These are phyloP conservation scores for Crotalus tigris DNA, from an alignment of 2,113 vertebrate species.

Conservation along the genomic window DNA sequence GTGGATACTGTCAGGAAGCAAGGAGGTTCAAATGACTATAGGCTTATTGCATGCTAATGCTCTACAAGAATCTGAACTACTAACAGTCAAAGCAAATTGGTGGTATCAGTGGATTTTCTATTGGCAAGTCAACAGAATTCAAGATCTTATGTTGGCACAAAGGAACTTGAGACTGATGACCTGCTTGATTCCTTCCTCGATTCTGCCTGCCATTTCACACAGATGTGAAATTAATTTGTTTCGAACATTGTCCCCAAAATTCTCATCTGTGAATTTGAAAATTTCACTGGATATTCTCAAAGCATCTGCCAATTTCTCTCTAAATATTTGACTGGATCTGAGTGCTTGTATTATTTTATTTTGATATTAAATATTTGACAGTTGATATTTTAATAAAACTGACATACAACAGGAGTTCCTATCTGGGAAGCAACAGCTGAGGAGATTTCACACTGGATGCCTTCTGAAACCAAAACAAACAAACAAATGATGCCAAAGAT, in stretches of 20 bases:
- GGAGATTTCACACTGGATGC: neutral
- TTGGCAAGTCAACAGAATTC: neutral
- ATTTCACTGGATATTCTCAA: neutral
- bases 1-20: neutral
- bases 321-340: neutral
- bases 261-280: neutral
- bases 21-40: neutral
- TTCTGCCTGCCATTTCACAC: neutral
- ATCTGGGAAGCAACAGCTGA: neutral
- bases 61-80: neutral
- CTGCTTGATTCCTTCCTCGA: neutral
- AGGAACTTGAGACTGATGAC: neutral
- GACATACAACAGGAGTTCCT: neutral
- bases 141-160: neutral
- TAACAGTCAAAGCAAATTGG: neutral
- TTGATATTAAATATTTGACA: neutral
- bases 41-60: neutral
- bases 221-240: neutral
- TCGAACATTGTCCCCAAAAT: neutral
- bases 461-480: neutral
- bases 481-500: neutral
- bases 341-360: neutral
- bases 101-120: neutral
- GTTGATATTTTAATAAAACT: slow-evolving; percentile 7
- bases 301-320: neutral